These are phyloP conservation scores for Notechis scutatus DNA, from an alignment of 2,113 vertebrate genomes.

Conservation along the genomic window DNA sequence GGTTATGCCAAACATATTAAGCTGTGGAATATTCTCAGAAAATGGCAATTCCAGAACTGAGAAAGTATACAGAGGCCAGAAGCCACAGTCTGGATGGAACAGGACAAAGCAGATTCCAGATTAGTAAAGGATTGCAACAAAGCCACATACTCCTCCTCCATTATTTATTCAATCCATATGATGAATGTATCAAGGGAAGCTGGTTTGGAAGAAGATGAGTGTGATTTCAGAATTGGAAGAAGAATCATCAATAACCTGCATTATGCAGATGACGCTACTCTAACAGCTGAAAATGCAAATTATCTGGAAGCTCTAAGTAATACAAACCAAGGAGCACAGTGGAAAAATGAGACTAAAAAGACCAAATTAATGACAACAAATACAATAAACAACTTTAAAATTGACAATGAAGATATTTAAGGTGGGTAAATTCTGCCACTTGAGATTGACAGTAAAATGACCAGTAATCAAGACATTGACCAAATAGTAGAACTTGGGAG, in stretches of 20 bases:
- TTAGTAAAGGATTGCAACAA: background rate
- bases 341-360: background rate
- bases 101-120: background rate
- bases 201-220: background rate
- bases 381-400: background rate
- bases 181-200: background rate
- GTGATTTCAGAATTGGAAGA: background rate
- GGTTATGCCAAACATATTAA: background rate
- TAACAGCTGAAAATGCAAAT: background rate
- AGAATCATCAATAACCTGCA: background rate
- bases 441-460: background rate
- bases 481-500: background rate
- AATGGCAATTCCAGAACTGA: background rate
- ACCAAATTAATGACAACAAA: background rate
- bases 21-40: background rate
- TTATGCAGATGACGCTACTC: background rate
- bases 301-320: background rate
- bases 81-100: background rate
- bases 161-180: background rate
- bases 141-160: background rate
- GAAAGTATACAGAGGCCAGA: background rate
- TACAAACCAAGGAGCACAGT: background rate
- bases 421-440: background rate
- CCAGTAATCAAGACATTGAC: background rate
- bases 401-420: background rate